Evolutionary conservation across 2,797 vertebrate genomes (phyloP).

Genomic region (Synanceia verrucosa): DNA sequence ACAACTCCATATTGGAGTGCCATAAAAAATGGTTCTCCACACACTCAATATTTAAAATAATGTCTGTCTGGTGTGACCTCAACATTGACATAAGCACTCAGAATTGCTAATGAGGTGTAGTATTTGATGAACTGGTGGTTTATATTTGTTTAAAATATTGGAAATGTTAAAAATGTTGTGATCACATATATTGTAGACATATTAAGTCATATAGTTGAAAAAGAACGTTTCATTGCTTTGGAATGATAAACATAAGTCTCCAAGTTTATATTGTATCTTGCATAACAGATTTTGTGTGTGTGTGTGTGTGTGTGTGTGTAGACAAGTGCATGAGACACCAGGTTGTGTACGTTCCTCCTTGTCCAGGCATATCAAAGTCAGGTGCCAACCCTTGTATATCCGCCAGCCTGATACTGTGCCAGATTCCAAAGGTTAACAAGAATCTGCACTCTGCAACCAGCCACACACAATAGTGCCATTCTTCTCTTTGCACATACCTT

Average conservation of each 20-base stretch:
- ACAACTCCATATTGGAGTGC: slow-evolving; percentile 20
- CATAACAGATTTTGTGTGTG: neutral
- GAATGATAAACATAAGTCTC: neutral
- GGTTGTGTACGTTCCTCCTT: slow-evolving; percentile 58
- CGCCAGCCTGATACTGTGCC: slow-evolving; percentile 65
- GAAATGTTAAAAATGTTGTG: neutral
- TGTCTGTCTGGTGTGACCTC: neutral
- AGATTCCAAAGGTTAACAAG: slow-evolving; percentile 78
- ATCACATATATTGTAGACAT: neutral
- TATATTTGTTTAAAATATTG: neutral
- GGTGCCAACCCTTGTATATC: slow-evolving; percentile 69
- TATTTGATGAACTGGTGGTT: neutral
- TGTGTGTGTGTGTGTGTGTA: slow-evolving; percentile 8
- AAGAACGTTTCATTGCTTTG: neutral
- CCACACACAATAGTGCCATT: slow-evolving; percentile 73
- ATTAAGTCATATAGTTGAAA: neutral
- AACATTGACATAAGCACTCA: neutral
- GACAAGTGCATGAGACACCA: slow-evolving; percentile 35
- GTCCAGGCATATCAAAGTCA: slow-evolving; percentile 66
- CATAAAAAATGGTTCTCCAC: slow-evolving; percentile 27
- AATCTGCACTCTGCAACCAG: slow-evolving; percentile 71
- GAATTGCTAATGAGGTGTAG: neutral
- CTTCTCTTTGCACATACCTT: slow-evolving; percentile 71
- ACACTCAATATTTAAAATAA: slow-evolving; percentile 37
- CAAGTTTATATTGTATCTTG: neutral